phyloP scores from a whole-genome alignment of 1,140 invertebrate genomes.

The Phenacoccus solenopsis region DNA sequence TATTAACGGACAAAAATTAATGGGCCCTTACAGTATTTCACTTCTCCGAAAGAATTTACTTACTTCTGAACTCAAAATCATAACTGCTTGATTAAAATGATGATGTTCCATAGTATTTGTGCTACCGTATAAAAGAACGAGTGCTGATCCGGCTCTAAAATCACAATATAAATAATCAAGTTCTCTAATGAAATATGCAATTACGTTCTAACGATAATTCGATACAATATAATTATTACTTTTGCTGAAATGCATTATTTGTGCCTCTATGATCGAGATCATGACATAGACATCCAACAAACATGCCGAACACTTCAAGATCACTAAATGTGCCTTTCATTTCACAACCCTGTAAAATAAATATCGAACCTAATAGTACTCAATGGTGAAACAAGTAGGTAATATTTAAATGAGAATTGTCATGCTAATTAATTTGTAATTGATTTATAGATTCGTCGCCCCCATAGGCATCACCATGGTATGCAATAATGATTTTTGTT shows the following conservation, averaged over 20 bases:
- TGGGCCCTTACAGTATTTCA: too few species aligned
- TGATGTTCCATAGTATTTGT: conserved; percentile 53
- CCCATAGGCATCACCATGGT: too few species aligned
- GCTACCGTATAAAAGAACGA: conserved; percentile 51
- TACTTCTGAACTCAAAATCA: conserved; percentile 50
- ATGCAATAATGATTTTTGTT: too few species aligned
- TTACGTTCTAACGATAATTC: too few species aligned
- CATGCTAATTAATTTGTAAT: too few species aligned
- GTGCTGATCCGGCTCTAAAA: conserved; percentile 41
- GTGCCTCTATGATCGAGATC: conserved; percentile 55
- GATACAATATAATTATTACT: conserved; percentile 42
- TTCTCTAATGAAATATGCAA: too few species aligned
- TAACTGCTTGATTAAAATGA: conserved; percentile 55
- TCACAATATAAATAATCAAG: not conserved
- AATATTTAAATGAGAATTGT: too few species aligned
- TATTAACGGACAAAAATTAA: too few species aligned
- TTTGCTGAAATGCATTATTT: conserved; percentile 58
- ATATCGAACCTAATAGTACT: too few species aligned
- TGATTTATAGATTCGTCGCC: too few species aligned
- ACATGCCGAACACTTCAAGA: conserved; percentile 48
- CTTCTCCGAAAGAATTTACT: conserved; percentile 16
- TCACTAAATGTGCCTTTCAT: conserved; percentile 42
- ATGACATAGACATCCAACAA: conserved; percentile 57
- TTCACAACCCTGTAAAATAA: conserved; percentile 35
- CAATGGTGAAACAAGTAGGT: too few species aligned